Evolutionary conservation across 2,888 invertebrate genomes (phyloP), one percentile per base, ranked within the genome.

Genomic region (Tryphoninae sp.): DNA sequence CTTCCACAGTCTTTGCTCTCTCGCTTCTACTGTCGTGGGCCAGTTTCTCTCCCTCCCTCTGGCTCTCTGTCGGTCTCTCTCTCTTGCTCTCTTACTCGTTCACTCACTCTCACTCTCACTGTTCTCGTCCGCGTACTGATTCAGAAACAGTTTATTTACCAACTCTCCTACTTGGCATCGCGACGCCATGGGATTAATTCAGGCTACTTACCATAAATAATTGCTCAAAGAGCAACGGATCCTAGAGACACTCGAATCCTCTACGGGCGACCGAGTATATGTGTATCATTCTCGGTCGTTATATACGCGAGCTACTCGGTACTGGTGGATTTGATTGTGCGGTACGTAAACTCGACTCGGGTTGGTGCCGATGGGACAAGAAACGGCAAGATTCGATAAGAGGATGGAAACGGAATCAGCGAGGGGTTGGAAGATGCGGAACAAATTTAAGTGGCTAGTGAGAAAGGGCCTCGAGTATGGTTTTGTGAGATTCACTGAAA

Each of bases 141-240:
- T 87, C 83, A 82, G 86, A 86, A 88, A 84, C 84, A 84, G 86
- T 86, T 86, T 86, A 86, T 87, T 87, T 85, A 81, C 85, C 81
- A 81, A 84, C 77, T 81, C 78, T 62, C 77, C 78, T 78, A 59
- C 81, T 53, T 62, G 73, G 64, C 45, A 61, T 55, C 65, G 73
- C 61, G 74, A 64, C 68, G 78, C 59, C 74, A 71, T 79, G 68
- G 84, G 84, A 86, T 87, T 86, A 85, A 86, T 86, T 85, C 83
- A 65, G 72, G 83, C 83, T 84, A 85, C 83, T 86, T 86, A 85
- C 83, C 84, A 85, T 85, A 86, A 86, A 86, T 86, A 86, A 86
- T 87, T 86, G 86, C 77, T 77, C 84, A 84, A 85, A 86, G 85
- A 84, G 84, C 74, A 51, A 77, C 77, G 62, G 40, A 81, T 45